These are phyloP conservation scores for Drosophila grimshawi DNA, from an alignment of 1,140 invertebrate genomes.

Conservation along the genomic window DNA sequence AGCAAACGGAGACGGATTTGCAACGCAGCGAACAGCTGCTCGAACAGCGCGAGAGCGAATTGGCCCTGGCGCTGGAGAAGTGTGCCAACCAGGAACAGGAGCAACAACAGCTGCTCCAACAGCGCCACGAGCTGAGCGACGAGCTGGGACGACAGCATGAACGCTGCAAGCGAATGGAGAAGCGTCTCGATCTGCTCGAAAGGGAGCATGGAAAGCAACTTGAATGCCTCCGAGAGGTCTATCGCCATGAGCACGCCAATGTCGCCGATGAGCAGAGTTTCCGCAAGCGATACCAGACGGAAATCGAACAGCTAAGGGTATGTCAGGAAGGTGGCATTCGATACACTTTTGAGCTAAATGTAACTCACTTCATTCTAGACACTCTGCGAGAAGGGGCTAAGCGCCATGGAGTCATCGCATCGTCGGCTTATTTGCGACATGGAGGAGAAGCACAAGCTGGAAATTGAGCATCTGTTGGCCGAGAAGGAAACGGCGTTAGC, in stretches of 20 bases:
- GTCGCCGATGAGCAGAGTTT: conserved; percentile 87
- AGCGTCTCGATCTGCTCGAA: conserved; percentile 89
- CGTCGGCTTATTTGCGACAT: conserved; percentile 92
- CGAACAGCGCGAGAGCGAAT: conserved; percentile 70
- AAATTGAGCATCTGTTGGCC: conserved; percentile 85
- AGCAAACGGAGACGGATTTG: conserved; percentile 70
- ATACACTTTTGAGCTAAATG: background rate
- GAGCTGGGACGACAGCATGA: conserved; percentile 86
- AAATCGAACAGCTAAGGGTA: conserved; percentile 93
- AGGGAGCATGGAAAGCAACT: conserved; percentile 91
- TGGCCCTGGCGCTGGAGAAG: conserved; percentile 72
- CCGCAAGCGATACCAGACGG: conserved; percentile 91
- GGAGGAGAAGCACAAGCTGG: conserved; percentile 92
- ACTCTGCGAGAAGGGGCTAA: conserved; percentile 93
- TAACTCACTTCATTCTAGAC: conserved; percentile 83
- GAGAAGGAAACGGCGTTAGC: conserved; percentile 95
- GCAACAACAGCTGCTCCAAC: conserved; percentile 65
- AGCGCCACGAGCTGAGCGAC: conserved; percentile 83
- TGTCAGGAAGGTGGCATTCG: conserved; percentile 32
- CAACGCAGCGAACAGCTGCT: conserved; percentile 70
- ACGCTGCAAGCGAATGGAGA: conserved; percentile 88
- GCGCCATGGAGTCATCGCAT: conserved; percentile 95
- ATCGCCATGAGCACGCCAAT: conserved; percentile 86
- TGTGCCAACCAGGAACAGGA: conserved; percentile 72
- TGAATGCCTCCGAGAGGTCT: conserved; percentile 89